phyloP scores from a whole-genome alignment of 2,797 vertebrate genomes.

The Platalea minor region DNA sequence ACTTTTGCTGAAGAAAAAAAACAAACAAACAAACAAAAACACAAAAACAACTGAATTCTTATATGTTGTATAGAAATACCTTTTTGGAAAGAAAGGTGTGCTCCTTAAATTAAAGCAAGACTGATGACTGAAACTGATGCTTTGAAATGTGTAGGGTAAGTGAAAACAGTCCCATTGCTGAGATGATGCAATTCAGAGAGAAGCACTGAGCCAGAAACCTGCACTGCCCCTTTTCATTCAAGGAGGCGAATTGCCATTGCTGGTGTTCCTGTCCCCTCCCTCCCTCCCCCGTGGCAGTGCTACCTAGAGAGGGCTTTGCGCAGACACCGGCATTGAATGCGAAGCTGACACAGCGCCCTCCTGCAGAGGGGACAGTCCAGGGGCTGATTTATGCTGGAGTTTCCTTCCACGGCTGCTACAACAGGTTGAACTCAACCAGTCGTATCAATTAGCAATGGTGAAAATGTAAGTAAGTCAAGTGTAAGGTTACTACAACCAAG shows the following conservation, averaged over 20 bases:
- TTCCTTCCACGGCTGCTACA: neutral
- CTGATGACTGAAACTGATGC: conserved; percentile 4
- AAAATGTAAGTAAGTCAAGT: neutral
- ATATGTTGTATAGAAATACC: neutral
- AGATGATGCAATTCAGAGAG: neutral
- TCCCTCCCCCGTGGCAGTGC: neutral
- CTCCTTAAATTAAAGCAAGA: conserved; percentile 21
- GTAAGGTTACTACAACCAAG: neutral
- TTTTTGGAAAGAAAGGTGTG: conserved; percentile 28
- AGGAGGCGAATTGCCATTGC: neutral
- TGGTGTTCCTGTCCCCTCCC: neutral
- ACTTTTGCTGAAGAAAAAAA: neutral
- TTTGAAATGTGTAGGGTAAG: neutral
- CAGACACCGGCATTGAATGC: neutral
- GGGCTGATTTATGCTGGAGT: neutral
- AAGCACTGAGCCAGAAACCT: neutral
- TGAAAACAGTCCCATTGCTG: neutral
- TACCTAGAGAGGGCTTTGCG: neutral
- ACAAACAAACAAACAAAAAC: fast-evolving
- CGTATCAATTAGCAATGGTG: neutral
- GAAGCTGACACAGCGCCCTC: neutral
- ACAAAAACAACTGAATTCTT: neutral
- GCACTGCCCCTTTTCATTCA: neutral
- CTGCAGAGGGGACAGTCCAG: neutral
- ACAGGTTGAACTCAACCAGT: neutral